Evolutionary conservation across 2,888 invertebrate genomes (phyloP).

Genomic region (Pocota personata): DNA sequence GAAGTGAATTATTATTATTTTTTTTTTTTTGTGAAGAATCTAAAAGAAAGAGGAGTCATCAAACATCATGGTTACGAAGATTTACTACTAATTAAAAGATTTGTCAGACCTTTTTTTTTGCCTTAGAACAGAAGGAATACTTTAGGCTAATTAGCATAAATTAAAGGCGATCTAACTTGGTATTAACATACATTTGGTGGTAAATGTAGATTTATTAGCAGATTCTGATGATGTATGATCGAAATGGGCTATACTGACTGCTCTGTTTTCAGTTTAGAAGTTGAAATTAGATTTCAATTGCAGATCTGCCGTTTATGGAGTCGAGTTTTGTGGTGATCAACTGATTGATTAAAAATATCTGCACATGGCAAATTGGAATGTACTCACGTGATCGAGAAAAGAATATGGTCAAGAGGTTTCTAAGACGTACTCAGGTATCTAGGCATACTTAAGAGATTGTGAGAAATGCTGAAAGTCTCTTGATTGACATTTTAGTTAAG

Average conservation of each 20-base stretch:
- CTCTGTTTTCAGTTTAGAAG: neutral
- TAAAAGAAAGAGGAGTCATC: neutral
- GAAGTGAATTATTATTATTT: constrained; percentile 42
- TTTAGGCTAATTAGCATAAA: constrained; percentile 32
- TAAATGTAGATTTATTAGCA: constrained; percentile 33
- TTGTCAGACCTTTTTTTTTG: constrained; percentile 36
- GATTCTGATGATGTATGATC: constrained; percentile 18
- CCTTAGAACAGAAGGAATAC: constrained; percentile 17
- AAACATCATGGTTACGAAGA: constrained; percentile 33
- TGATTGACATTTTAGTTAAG: too few species aligned
- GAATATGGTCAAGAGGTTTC: too few species aligned
- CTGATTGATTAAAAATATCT: too few species aligned
- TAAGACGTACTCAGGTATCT: too few species aligned
- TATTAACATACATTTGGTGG: neutral
- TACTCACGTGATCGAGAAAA: too few species aligned
- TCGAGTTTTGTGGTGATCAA: too few species aligned
- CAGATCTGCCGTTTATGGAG: neutral
- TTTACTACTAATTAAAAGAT: constrained; percentile 61
- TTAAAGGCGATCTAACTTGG: constrained; percentile 10
- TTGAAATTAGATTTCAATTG: neutral
- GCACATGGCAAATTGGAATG: too few species aligned
- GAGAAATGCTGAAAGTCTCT: too few species aligned
- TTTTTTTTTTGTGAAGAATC: neutral
- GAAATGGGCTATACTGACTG: neutral
- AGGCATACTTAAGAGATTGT: too few species aligned